phyloP scores from a whole-genome alignment of 2,797 vertebrate genomes.

The Takifugu ocellatus region DNA sequence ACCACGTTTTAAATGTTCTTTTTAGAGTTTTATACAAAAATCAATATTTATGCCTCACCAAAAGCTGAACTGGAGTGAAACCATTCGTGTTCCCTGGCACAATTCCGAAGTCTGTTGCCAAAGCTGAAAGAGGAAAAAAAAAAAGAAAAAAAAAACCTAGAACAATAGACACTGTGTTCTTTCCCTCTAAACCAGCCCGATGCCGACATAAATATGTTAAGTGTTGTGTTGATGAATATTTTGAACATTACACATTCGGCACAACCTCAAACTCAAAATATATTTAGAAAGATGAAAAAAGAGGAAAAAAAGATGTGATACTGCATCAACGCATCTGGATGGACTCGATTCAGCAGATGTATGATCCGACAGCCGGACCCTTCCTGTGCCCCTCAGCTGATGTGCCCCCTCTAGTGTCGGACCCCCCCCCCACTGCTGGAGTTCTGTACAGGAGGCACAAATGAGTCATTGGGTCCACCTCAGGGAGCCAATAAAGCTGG shows the following conservation, averaged over 20 bases:
- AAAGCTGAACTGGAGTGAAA: background rate
- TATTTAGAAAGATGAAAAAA: background rate
- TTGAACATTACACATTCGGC: too few species aligned
- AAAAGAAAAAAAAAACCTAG: background rate
- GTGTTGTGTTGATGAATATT: too few species aligned
- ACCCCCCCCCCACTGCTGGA: background rate
- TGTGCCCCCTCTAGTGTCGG: background rate
- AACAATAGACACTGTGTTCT: background rate
- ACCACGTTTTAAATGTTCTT: background rate
- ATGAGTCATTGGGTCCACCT: background rate
- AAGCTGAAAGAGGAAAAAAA: background rate
- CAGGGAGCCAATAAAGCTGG: background rate
- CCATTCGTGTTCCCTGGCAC: background rate
- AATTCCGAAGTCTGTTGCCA: background rate
- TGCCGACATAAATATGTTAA: too few species aligned
- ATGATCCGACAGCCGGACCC: background rate
- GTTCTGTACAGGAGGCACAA: background rate
- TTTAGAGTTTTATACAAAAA: background rate
- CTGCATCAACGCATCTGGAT: background rate
- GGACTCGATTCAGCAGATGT: background rate
- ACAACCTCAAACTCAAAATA: background rate
- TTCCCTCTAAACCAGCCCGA: background rate
- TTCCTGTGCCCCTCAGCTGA: background rate
- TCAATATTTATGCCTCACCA: background rate
- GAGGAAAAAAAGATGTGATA: background rate